A percentile compares a stretch with the other conserved stretches of the same genome.
Evolutionary conservation across 2,888 invertebrate species (phyloP).

Genomic region (Neoaliturus tenellus): DNA sequence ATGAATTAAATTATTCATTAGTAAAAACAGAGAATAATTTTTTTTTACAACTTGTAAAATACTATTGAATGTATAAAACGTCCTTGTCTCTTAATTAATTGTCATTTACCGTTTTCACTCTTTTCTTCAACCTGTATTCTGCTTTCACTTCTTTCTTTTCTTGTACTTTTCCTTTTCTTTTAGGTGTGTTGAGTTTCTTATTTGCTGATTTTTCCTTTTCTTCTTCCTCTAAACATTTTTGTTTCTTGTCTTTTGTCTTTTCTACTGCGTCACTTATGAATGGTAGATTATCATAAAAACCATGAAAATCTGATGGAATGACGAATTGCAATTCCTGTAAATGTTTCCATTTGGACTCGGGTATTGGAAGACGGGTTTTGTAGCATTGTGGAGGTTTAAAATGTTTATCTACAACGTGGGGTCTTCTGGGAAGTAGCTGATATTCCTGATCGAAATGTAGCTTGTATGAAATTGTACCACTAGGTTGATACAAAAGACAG

Average conservation of each 20-base stretch:
- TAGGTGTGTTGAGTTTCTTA: neutral
- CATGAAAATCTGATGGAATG: conserved; percentile 51
- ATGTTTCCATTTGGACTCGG: conserved; percentile 44
- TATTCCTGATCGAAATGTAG: conserved; percentile 10
- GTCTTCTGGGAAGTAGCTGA: conserved; percentile 18
- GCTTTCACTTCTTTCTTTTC: neutral
- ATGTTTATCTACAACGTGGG: conserved; percentile 22
- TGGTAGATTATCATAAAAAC: conserved; percentile 47
- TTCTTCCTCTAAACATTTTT: conserved; percentile 1
- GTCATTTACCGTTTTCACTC: neutral
- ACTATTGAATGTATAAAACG: neutral
- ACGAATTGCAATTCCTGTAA: conserved; percentile 49
- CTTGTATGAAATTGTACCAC: neutral
- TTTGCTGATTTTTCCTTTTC: neutral
- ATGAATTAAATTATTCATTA: neutral
- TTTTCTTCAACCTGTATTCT: neutral
- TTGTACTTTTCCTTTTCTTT: neutral
- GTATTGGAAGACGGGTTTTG: conserved; percentile 43
- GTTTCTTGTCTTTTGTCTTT: conserved; percentile 1
- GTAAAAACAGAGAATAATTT: neutral
- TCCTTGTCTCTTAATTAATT: neutral
- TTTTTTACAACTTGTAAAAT: neutral
- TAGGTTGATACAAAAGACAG: conserved; percentile 14
- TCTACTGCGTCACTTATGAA: neutral
- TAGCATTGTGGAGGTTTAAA: conserved; percentile 48